Evolutionary conservation across 1,140 invertebrate species (phyloP), one percentile per base, ranked within the genome.

Genomic region (Scaptomyza montana): DNA sequence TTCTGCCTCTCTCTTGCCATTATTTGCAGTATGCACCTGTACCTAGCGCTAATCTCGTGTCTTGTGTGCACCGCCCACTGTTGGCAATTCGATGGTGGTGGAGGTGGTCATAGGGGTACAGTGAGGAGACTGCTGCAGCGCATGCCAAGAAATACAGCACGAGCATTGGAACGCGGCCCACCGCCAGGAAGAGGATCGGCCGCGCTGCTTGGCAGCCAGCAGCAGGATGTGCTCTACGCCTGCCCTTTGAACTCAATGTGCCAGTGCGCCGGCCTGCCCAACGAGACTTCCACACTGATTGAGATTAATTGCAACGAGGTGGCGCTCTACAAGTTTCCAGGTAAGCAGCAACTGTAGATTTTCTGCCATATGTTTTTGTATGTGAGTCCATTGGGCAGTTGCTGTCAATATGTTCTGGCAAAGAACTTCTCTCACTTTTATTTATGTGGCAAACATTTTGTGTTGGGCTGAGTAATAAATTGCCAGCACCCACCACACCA

Each of bases 261-360:
- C 89, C 93, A 94, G 65, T 95, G 94, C 76, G 94, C 94, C 89
- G 91, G 94, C 0, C 91, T 93, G 68, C 93, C 93, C 66, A 93
- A 94, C 56, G 92, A 92, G 28, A 93, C 93, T 70, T 93, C 92
- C 49, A 93, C 93, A 5, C 92, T 94, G 77, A 93, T 94, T 92
- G 94, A 95, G 74, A 94, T 95, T 72, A 94, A 93, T 79, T 95
- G 94, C 80, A 93, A 94, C 69, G 94, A 94, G 67, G 94, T 95
- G 57, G 93, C 94, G 43, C 93, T 95, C 43, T 93, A 93, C 47
- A 93, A 93, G 89, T 93, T 95, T 89, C 94, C 94, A 79, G 94
- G 94, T 94, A 87, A 80, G 89, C 74, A 53, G 66, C 45, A 9
- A 13, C 21, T 45, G 39, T 3, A 57, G n/a, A 46, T 7, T n/a